phyloP scores from a whole-genome alignment of 2,888 invertebrate genomes.

The Drosophila recens region DNA sequence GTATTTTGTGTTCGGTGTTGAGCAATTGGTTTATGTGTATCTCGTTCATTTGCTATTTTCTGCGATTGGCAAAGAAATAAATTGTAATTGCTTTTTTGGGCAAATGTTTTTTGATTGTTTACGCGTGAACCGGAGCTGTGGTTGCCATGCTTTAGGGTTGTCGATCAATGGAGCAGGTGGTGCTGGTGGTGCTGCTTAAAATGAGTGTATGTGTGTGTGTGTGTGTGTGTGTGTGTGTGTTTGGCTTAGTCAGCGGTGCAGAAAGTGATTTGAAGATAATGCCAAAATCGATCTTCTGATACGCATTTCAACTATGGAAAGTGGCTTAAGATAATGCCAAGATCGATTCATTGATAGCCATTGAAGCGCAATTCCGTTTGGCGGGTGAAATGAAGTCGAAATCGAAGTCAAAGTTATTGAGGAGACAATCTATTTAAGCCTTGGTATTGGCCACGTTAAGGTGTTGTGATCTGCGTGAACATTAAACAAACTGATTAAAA shows the following conservation, averaged over 20 bases:
- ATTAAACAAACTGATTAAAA: conserved; percentile 22
- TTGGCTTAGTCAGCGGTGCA: conserved; percentile 21
- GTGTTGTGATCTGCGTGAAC: conserved; percentile 19
- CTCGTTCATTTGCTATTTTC: conserved; percentile 21
- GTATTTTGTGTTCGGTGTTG: conserved; percentile 4
- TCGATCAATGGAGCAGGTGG: conserved; percentile 12
- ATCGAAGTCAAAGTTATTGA: background rate
- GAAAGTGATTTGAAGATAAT: conserved; percentile 14
- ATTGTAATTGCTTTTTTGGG: conserved; percentile 38
- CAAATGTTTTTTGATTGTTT: conserved; percentile 35
- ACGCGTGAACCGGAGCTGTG: conserved; percentile 12
- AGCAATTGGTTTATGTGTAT: background rate
- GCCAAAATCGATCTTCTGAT: conserved; percentile 5
- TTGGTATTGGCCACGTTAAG: conserved; percentile 14
- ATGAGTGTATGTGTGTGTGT: background rate
- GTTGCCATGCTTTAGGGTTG: conserved; percentile 3
- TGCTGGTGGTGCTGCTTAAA: background rate
- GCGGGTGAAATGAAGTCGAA: background rate
- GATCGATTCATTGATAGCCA: conserved; percentile 1
- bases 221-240: background rate
- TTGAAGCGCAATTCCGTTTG: conserved; percentile 12
- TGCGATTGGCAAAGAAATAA: conserved; percentile 29
- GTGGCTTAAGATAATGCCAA: background rate
- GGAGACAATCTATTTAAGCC: conserved; percentile 11
- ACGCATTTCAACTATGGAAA: background rate